These are phyloP conservation scores for Nematolebias whitei DNA, from an alignment of 2,113 vertebrate genomes.

Conservation along the genomic window DNA sequence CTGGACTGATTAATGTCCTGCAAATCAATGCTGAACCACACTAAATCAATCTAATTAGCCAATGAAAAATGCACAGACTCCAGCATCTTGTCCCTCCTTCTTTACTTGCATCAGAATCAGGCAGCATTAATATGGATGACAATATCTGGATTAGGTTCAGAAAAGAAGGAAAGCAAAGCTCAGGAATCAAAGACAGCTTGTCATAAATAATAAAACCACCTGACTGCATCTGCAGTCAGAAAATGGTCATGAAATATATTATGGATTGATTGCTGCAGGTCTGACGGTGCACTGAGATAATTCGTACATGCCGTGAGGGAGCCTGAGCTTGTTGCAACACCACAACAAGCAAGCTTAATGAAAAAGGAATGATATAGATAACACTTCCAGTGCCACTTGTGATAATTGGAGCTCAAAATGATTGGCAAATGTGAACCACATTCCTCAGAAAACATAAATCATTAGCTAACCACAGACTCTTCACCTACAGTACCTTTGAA, in stretches of 20 bases:
- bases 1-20: slow-evolving; percentile 64
- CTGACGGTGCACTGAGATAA: slow-evolving; percentile 60
- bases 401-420: slow-evolving; percentile 84
- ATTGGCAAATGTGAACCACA: slow-evolving; percentile 45
- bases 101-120: slow-evolving; percentile 51
- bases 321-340: slow-evolving; percentile 60
- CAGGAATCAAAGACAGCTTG: slow-evolving; percentile 51
- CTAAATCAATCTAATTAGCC: slow-evolving; percentile 66
- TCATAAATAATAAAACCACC: slow-evolving; percentile 72
- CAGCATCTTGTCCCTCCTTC: slow-evolving; percentile 41
- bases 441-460: slow-evolving; percentile 62
- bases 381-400: slow-evolving; percentile 89
- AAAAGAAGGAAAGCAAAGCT: slow-evolving; percentile 45
- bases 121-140: slow-evolving; percentile 68
- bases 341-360: slow-evolving; percentile 62
- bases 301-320: slow-evolving; percentile 62
- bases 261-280: slow-evolving; percentile 77
- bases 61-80: slow-evolving; percentile 45
- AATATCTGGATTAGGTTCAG: slow-evolving; percentile 59
- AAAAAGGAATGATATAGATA: slow-evolving; percentile 74
- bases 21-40: slow-evolving; percentile 48
- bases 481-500: slow-evolving; percentile 30
- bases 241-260: slow-evolving; percentile 75
- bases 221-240: slow-evolving; percentile 54
- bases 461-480: slow-evolving; percentile 33